phyloP scores from a whole-genome alignment of 2,797 vertebrate species.

The Manis crassicaudata region DNA sequence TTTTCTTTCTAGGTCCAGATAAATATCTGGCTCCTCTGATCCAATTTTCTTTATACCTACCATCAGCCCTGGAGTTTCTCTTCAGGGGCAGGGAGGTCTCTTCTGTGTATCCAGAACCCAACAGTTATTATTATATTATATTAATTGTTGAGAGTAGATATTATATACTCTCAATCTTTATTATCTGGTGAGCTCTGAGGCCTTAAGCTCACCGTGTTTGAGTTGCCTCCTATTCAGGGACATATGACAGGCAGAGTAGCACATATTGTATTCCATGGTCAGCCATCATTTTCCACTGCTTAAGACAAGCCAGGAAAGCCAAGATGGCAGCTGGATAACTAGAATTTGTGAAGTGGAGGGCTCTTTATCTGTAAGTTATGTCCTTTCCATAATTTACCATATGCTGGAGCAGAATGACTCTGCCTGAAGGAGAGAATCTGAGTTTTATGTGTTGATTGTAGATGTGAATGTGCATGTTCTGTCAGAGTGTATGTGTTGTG shows the following conservation, averaged over 20 bases:
- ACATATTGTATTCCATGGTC: background rate
- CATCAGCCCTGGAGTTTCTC: conserved; percentile 4
- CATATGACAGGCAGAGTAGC: background rate
- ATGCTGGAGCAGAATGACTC: background rate
- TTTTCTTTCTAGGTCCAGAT: conserved; percentile 28
- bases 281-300: background rate
- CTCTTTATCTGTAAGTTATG: background rate
- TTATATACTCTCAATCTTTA: background rate
- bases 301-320: background rate
- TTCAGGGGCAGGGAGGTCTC: conserved; percentile 17
- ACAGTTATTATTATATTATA: too few relatives aligned
- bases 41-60: conserved; percentile 9
- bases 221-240: background rate
- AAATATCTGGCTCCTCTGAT: background rate
- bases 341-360: background rate
- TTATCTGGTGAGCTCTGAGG: background rate
- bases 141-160: background rate
- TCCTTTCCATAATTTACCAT: background rate
- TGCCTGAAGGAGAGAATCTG: background rate
- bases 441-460: conserved; percentile 23
- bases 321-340: background rate
- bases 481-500: background rate
- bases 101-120: conserved; percentile 2
- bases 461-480: background rate
- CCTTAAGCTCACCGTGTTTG: background rate